Conservation (phyloP, 2,113 vertebrate genomes). For the Sisor rabdophorus region DNA sequence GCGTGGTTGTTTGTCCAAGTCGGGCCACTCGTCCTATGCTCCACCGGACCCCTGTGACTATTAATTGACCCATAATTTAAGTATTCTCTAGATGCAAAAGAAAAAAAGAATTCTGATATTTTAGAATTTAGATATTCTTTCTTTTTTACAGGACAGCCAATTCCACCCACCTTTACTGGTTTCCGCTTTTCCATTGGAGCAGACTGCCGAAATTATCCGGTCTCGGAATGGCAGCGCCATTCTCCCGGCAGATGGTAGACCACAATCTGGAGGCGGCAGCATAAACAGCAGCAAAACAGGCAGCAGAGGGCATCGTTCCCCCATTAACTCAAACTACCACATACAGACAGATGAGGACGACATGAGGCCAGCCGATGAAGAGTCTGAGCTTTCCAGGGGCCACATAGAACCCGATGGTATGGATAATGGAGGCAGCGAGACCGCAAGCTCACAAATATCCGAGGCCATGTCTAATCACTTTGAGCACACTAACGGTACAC, state of each 20-base stretch:
- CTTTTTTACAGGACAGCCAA: conserved; percentile 50
- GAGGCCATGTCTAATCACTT: conserved; percentile 75
- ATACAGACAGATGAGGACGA: conserved; percentile 63
- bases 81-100: no score
- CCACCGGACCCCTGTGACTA: no score
- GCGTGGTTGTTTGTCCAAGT: no score
- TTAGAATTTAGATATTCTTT: no score
- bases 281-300: conserved; percentile 30
- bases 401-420: conserved; percentile 56
- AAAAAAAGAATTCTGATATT: no score
- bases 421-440: conserved; percentile 69
- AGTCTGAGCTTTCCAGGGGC: conserved; percentile 53
- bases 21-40: no score
- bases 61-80: no score
- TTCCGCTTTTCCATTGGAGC: conserved; percentile 42
- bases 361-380: conserved; percentile 46
- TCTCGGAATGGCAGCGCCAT: conserved; percentile 58
- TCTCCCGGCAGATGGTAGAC: conserved; percentile 47
- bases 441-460: conserved; percentile 74
- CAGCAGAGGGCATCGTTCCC: conserved; percentile 52
- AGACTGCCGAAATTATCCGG: conserved; percentile 51
- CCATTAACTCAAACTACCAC: conserved; percentile 53
- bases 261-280: conserved; percentile 44
- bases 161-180: conserved; percentile 62
- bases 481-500: conserved; percentile 76